These are phyloP conservation scores for Eudasyphora cyanicolor DNA, from an alignment of 2,888 invertebrate genomes.

Conservation along the genomic window DNA sequence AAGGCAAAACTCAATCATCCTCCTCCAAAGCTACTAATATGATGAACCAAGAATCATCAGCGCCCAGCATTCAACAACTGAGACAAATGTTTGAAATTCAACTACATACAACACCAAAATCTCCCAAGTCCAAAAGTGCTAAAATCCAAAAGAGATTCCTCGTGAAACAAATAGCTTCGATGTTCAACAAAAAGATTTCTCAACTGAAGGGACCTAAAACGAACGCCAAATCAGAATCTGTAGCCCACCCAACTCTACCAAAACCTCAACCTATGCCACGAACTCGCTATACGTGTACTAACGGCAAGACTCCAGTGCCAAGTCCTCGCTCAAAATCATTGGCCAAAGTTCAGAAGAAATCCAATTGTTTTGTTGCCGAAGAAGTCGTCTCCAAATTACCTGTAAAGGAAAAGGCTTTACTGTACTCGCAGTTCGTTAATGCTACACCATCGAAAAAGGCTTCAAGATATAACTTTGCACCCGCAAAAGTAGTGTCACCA, in stretches of 20 bases:
- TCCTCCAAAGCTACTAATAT: too few species aligned
- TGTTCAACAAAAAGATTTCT: slow-evolving; percentile 74
- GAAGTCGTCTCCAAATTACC: slow-evolving; percentile 74
- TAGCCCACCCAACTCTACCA: too few species aligned
- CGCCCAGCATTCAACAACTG: slow-evolving; percentile 67
- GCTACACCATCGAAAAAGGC: slow-evolving; percentile 73
- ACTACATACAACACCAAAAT: slow-evolving; percentile 36
- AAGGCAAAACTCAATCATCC: too few species aligned
- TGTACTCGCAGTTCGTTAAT: slow-evolving; percentile 74
- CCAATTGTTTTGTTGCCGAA: slow-evolving; percentile 72
- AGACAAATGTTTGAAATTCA: slow-evolving; percentile 71
- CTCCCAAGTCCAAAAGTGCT: slow-evolving; percentile 69
- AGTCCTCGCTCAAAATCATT: slow-evolving; percentile 51
- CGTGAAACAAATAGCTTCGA: slow-evolving; percentile 75
- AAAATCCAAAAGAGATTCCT: too few species aligned
- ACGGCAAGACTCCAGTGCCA: slow-evolving; percentile 52
- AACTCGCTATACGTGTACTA: neutral
- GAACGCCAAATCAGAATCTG: too few species aligned
- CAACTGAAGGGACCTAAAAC: slow-evolving; percentile 68
- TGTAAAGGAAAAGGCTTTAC: slow-evolving; percentile 75
- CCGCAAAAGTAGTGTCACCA: too few species aligned
- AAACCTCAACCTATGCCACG: too few species aligned
- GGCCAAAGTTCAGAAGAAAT: neutral
- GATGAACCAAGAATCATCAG: too few species aligned
- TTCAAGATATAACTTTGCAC: too few species aligned